These are phyloP conservation scores for Acleris holmiana DNA, from an alignment of 2,888 invertebrate species.

Conservation along the genomic window DNA sequence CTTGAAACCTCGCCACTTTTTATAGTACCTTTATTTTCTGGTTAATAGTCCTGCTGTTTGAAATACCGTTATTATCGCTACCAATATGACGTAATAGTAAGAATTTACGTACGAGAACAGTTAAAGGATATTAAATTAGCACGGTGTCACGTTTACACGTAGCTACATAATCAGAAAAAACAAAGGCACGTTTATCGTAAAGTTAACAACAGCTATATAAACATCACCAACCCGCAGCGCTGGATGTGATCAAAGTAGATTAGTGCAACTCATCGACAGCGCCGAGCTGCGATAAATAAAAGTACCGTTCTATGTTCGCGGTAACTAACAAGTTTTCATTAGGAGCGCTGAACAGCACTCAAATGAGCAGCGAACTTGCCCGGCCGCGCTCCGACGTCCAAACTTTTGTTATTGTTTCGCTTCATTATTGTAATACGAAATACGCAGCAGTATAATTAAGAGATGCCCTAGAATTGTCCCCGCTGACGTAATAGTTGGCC, in stretches of 20 bases:
- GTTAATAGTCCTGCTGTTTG: conserved; percentile 6
- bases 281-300: conserved; percentile 62
- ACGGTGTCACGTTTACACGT: background rate
- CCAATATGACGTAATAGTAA: background rate
- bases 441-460: conserved; percentile 81
- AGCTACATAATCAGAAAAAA: background rate
- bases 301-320: conserved; percentile 65
- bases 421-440: conserved; percentile 83
- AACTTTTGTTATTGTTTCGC: conserved; percentile 83
- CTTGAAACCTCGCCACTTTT: conserved; percentile 53
- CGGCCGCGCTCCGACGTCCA: conserved; percentile 69
- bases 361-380: conserved; percentile 76
- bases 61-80: background rate
- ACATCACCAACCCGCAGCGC: background rate
- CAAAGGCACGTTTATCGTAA: background rate
- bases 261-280: conserved; percentile 51
- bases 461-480: conserved; percentile 75
- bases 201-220: background rate
- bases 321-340: conserved; percentile 80
- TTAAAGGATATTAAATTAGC: background rate
- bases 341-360: conserved; percentile 77
- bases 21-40: conserved; percentile 45
- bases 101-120: too few species aligned
- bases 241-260: conserved; percentile 42
- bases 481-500: conserved; percentile 72